A percentile compares a stretch with the other conserved stretches of the same genome.
Evolutionary conservation across 1,140 invertebrate species (phyloP).

Genomic region (Bombus soroeensis): DNA sequence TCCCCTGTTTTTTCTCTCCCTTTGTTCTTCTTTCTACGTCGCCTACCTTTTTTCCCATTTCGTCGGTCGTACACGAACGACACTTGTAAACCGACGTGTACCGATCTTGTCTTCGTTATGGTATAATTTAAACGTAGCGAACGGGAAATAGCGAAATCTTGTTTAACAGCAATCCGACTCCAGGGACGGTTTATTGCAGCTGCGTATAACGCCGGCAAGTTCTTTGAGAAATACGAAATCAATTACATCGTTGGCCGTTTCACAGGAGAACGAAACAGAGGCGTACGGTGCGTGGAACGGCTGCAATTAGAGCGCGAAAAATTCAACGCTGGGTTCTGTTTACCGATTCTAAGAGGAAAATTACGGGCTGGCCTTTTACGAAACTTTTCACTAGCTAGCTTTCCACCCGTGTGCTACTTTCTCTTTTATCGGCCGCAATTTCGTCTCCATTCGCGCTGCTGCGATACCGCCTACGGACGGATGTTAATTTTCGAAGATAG

Average conservation of each 20-base stretch:
- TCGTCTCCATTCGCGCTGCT: neutral
- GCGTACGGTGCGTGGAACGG: neutral
- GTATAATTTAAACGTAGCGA: constrained; percentile 11
- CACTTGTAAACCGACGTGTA: neutral
- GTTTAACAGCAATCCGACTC: neutral
- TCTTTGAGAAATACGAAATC: constrained; percentile 20
- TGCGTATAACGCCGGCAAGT: neutral
- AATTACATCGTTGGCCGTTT: neutral
- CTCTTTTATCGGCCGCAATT: constrained; percentile 1
- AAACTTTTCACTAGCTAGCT: neutral
- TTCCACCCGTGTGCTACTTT: neutral
- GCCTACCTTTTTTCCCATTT: neutral
- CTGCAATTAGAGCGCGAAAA: constrained; percentile 19
- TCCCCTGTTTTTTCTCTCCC: neutral
- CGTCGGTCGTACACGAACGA: too few species aligned
- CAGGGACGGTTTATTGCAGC: neutral
- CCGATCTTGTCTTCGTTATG: constrained; percentile 14
- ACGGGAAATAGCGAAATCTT: constrained; percentile 1
- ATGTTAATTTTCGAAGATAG: constrained; percentile 46
- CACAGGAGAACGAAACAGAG: too few species aligned
- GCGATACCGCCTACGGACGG: neutral
- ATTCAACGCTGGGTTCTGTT: neutral
- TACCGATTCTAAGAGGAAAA: neutral
- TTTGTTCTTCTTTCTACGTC: neutral
- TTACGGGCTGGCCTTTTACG: neutral